These are phyloP conservation scores for Aurelia sp. DNA, from an alignment of 30 jellyfish, hydroid and myxozoan species.

Conservation along the genomic window DNA sequence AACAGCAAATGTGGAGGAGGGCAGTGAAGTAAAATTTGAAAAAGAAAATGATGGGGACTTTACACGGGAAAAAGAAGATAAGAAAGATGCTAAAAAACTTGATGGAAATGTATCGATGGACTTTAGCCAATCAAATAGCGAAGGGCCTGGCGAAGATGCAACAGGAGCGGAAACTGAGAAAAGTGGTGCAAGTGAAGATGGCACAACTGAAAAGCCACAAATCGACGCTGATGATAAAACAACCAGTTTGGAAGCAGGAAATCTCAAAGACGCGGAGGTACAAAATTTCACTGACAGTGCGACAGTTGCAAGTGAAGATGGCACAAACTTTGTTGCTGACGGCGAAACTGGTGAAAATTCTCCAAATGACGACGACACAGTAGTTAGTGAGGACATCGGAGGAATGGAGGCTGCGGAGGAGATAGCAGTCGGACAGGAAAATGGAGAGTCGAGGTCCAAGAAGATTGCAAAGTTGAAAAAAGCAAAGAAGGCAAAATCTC, in stretches of 20 bases:
- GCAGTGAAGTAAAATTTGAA: constrained; percentile 17
- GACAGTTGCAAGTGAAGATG: neutral
- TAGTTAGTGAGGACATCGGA: neutral
- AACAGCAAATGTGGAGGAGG: constrained; percentile 44
- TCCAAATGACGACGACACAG: neutral
- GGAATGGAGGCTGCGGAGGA: neutral
- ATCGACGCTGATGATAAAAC: constrained; percentile 7
- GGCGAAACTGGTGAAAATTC: neutral
- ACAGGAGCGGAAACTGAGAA: constrained; percentile 8
- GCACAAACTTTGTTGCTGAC: constrained; percentile 13
- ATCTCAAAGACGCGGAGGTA: constrained; percentile 35
- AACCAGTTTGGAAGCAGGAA: constrained; percentile 28
- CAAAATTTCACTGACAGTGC: constrained; percentile 12
- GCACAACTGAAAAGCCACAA: constrained; percentile 18
- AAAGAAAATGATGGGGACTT: constrained; percentile 18
- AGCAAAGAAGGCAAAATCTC: neutral
- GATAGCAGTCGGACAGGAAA: neutral
- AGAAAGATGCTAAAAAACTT: neutral
- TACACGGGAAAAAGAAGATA: neutral
- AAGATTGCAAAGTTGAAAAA: neutral
- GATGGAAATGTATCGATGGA: constrained; percentile 50
- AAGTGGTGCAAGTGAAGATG: neutral
- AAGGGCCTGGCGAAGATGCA: constrained; percentile 12
- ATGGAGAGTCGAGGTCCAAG: constrained; percentile 28
- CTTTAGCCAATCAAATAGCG: constrained; percentile 22